Conservation (phyloP, 2,888 invertebrate species). For the Julus scandinavius region DNA sequence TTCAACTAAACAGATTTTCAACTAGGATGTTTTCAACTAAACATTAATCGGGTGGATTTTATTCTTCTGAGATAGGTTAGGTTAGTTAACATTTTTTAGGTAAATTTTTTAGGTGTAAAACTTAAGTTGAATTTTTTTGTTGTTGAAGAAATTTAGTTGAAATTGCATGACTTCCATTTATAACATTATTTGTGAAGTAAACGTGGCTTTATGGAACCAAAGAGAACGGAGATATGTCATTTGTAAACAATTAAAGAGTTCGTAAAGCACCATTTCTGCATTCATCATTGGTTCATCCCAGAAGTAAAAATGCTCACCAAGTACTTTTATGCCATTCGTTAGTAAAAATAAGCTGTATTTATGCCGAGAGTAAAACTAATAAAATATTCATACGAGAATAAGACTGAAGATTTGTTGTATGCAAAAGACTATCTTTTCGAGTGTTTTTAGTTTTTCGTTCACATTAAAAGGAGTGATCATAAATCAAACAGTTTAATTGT, state of each 20-base stretch:
- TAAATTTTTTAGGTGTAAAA: no score
- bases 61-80: no score
- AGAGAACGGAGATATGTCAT: background rate
- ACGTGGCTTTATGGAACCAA: background rate
- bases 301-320: constrained; percentile 3
- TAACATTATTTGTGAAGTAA: background rate
- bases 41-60: no score
- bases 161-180: no score
- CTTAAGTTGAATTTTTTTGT: no score
- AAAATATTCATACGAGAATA: background rate
- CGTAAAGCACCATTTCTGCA: background rate
- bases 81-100: no score
- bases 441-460: background rate
- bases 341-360: background rate
- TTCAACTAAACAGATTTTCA: no score
- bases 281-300: background rate
- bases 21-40: no score
- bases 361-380: background rate
- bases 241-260: background rate
- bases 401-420: background rate
- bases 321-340: background rate
- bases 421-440: background rate
- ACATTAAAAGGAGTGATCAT: background rate
- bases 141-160: no score
- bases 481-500: constrained; percentile 16